phyloP scores from a whole-genome alignment of 2,888 invertebrate species.

The Sarcophaga carnaria region DNA sequence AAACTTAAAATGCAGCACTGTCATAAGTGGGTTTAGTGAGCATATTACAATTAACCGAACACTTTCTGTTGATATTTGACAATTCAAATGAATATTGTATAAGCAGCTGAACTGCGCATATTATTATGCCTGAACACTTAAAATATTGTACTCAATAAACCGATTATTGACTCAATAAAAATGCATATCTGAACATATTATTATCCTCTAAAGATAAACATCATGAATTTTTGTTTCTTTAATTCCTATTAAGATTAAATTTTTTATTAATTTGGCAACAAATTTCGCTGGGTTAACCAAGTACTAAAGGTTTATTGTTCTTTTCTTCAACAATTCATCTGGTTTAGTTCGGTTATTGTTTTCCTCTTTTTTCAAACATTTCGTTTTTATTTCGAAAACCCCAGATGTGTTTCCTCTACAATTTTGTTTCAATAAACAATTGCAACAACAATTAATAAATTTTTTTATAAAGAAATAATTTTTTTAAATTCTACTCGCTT shows the following conservation, averaged over 20 bases:
- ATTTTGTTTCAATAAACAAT: slow-evolving; percentile 22
- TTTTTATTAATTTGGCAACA: background rate
- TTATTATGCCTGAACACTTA: no score
- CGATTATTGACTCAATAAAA: no score
- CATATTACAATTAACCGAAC: no score
- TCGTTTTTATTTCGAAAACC: slow-evolving; percentile 55
- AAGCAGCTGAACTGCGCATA: no score
- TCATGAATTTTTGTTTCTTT: background rate
- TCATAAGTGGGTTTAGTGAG: no score
- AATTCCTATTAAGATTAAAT: background rate
- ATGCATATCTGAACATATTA: no score
- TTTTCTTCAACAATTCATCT: slow-evolving; percentile 32
- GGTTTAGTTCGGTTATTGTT: slow-evolving; percentile 32
- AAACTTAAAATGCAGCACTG: no score
- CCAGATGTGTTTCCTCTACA: slow-evolving; percentile 55
- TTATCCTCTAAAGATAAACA: no score
- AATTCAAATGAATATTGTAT: no score
- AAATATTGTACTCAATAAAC: no score
- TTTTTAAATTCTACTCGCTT: slow-evolving; percentile 49
- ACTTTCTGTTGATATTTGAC: no score
- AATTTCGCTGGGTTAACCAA: slow-evolving; percentile 26
- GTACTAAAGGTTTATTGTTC: background rate
- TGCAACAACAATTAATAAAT: slow-evolving; percentile 49
- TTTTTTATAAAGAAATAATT: slow-evolving; percentile 17
- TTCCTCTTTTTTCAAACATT: slow-evolving; percentile 26